Conservation (phyloP, 2,113 vertebrate species). For the Indicator maculatus region DNA sequence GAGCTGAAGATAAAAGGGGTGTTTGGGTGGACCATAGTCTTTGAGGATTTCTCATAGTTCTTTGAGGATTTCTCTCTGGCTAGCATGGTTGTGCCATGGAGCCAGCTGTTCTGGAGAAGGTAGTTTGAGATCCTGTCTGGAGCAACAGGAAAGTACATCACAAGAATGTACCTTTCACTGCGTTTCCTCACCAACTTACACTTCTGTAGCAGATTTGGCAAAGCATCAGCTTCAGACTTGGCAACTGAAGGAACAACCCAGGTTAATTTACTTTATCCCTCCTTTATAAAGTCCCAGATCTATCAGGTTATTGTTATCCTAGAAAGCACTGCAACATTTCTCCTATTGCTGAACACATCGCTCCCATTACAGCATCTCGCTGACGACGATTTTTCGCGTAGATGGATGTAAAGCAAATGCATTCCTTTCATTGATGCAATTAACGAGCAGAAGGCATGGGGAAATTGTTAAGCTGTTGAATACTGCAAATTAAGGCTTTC, state of each 20-base stretch:
- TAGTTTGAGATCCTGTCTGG: background rate
- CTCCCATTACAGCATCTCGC: constrained; percentile 24
- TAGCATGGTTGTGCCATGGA: background rate
- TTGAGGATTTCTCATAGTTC: background rate
- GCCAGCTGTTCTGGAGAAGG: background rate
- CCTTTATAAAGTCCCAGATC: background rate
- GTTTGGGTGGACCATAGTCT: background rate
- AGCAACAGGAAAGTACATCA: background rate
- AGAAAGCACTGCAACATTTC: constrained; percentile 12
- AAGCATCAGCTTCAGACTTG: constrained; percentile 16
- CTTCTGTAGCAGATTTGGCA: constrained; percentile 12
- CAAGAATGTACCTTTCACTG: background rate
- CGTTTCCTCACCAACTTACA: constrained; percentile 6
- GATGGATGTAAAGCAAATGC: constrained; percentile 8
- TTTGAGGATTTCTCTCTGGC: background rate
- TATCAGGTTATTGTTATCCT: constrained; percentile 15
- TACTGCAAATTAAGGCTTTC: constrained; percentile 33
- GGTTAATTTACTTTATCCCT: constrained; percentile 20
- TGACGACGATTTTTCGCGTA: background rate
- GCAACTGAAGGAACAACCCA: background rate
- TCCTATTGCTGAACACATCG: constrained; percentile 3
- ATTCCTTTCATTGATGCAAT: constrained; percentile 19
- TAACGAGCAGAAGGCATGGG: constrained; percentile 14
- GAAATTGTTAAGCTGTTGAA: constrained; percentile 15
- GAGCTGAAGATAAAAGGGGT: background rate